Evolutionary conservation across 2,888 invertebrate species (phyloP).

Genomic region (Barypeithes pellucidus): DNA sequence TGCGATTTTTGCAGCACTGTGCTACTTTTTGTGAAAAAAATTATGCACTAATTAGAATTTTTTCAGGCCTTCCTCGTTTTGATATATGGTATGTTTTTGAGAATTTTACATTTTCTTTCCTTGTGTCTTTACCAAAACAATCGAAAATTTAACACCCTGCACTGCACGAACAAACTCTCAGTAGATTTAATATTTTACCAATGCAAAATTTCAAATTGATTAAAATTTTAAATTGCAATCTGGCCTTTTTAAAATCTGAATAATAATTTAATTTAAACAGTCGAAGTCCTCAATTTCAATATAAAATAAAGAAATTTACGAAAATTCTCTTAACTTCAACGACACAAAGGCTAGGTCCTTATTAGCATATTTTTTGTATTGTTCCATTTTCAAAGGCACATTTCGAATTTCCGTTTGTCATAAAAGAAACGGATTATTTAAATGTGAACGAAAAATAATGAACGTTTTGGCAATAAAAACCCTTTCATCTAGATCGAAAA

Average conservation of each 20-base stretch:
- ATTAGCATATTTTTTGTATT: constrained; percentile 50
- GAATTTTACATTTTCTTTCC: no score
- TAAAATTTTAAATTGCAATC: constrained; percentile 40
- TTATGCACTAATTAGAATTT: no score
- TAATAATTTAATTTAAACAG: constrained; percentile 49
- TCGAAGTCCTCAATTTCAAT: constrained; percentile 28
- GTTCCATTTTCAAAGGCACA: constrained; percentile 50
- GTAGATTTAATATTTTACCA: constrained; percentile 28
- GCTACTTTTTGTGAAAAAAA: no score
- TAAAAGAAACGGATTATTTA: constrained; percentile 68
- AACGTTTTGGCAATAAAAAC: constrained; percentile 66
- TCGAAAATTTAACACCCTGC: no score
- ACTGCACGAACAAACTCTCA: not conserved
- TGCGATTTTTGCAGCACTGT: no score
- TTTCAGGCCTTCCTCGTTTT: no score
- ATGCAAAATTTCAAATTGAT: constrained; percentile 37
- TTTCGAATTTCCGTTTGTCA: constrained; percentile 61
- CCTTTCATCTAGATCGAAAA: constrained; percentile 65
- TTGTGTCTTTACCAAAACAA: no score
- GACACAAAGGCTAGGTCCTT: constrained; percentile 48
- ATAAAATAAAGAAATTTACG: constrained; percentile 41
- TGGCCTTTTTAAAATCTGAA: constrained; percentile 42
- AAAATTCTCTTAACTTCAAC: constrained; percentile 40
- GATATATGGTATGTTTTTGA: no score
- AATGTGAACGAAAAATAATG: constrained; percentile 68